phyloP scores from a whole-genome alignment of 2,113 vertebrate species.

The Antigone vipio region DNA sequence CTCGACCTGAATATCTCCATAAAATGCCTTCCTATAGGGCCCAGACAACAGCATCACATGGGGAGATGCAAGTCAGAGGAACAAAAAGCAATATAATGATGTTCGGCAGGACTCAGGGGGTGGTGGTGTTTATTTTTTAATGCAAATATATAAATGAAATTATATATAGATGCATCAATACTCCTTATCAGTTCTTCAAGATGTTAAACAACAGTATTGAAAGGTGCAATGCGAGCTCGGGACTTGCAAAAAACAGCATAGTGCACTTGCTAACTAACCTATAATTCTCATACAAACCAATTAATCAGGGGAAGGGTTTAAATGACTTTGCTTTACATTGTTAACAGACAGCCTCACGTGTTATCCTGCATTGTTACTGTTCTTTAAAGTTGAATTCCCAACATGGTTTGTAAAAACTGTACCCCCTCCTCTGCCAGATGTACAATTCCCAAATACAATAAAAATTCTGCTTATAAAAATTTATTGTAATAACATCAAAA shows the following conservation, averaged over 20 bases:
- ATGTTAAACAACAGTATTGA: not conserved
- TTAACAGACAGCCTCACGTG: not conserved
- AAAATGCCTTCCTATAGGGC: not conserved
- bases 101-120: not conserved
- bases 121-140: not conserved
- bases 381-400: not conserved
- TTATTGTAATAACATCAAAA: not conserved
- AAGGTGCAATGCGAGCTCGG: not conserved
- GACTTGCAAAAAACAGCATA: not conserved
- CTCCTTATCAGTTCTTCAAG: not conserved
- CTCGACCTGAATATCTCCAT: not conserved
- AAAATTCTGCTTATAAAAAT: not conserved
- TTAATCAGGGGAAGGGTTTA: not conserved
- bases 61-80: not conserved
- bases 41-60: not conserved
- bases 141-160: not conserved
- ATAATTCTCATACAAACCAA: not conserved
- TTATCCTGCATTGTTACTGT: not conserved
- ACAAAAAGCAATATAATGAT: not conserved
- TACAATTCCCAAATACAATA: not conserved
- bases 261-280: not conserved
- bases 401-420: not conserved
- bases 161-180: no score
- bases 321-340: not conserved
- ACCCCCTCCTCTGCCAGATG: not conserved